Conservation (phyloP, 2,888 invertebrate genomes). For the Idaea biselata region DNA sequence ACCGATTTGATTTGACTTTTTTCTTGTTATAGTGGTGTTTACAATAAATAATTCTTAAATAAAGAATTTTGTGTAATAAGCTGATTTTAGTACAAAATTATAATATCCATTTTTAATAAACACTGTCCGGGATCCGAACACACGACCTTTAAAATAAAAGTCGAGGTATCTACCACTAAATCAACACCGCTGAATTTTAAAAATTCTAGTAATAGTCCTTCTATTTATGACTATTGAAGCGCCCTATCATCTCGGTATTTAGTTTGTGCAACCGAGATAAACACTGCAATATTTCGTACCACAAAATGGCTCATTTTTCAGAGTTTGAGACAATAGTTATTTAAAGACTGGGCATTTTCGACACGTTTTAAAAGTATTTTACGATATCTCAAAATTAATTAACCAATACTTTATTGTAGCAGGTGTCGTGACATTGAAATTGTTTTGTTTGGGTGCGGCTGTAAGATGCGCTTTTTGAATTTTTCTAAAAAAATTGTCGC, state of each 20-base stretch:
- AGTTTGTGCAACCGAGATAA: conserved; percentile 35
- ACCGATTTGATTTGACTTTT: too few species aligned
- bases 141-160: too few species aligned
- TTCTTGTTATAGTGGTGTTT: too few species aligned
- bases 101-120: too few species aligned
- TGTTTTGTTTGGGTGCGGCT: not conserved
- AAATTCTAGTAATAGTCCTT: not conserved
- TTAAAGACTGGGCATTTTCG: not conserved
- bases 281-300: not conserved
- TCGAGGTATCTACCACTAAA: too few species aligned
- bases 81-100: too few species aligned
- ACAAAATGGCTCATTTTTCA: not conserved
- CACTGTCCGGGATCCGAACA: too few species aligned
- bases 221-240: not conserved
- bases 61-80: too few species aligned
- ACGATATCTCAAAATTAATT: conserved; percentile 5
- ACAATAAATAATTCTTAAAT: too few species aligned
- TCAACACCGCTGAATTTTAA: too few species aligned
- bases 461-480: not conserved
- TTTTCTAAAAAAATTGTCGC: not conserved
- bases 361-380: not conserved
- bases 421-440: conserved; percentile 12
- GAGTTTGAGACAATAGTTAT: not conserved
- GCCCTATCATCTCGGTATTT: not conserved
- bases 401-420: conserved; percentile 14